A percentile compares a stretch with the other conserved stretches of the same genome.
These are phyloP conservation scores for Ammospiza nelsoni DNA, from an alignment of 2,113 vertebrate genomes.

Conservation along the genomic window DNA sequence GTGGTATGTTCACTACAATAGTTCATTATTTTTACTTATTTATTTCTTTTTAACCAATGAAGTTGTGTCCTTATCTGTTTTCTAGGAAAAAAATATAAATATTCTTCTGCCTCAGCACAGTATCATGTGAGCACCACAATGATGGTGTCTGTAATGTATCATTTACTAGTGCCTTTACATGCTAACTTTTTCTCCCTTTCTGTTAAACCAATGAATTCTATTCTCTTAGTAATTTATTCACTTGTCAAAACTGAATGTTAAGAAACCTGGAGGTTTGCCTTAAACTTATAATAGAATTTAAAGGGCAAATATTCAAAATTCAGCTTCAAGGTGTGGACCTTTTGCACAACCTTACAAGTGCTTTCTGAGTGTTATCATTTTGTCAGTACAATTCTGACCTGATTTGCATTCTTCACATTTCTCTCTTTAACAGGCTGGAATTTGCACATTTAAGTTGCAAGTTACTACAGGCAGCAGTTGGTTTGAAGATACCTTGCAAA, in stretches of 20 bases:
- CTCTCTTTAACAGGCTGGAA: background rate
- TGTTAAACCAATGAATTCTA: conserved; percentile 28
- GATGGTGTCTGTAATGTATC: background rate
- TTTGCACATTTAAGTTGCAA: background rate
- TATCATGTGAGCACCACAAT: background rate
- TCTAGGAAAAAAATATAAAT: background rate
- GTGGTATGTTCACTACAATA: background rate
- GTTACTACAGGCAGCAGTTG: background rate
- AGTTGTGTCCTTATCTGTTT: background rate
- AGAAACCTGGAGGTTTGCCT: background rate
- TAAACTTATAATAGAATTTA: conserved; percentile 47
- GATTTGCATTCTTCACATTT: conserved; percentile 23
- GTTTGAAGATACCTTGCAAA: background rate
- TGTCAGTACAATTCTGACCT: background rate
- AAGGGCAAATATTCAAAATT: conserved; percentile 49
- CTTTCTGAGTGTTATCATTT: background rate
- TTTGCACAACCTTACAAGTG: conserved; percentile 30
- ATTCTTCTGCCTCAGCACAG: background rate
- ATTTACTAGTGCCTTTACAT: background rate
- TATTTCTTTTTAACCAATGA: background rate
- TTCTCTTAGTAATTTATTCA: conserved; percentile 37
- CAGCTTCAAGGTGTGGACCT: conserved; percentile 30
- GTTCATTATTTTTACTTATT: background rate
- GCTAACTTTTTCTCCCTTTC: background rate
- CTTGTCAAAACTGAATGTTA: conserved; percentile 42